Evolutionary conservation across 1,140 invertebrate genomes (phyloP).

Genomic region (Psix sp.): DNA sequence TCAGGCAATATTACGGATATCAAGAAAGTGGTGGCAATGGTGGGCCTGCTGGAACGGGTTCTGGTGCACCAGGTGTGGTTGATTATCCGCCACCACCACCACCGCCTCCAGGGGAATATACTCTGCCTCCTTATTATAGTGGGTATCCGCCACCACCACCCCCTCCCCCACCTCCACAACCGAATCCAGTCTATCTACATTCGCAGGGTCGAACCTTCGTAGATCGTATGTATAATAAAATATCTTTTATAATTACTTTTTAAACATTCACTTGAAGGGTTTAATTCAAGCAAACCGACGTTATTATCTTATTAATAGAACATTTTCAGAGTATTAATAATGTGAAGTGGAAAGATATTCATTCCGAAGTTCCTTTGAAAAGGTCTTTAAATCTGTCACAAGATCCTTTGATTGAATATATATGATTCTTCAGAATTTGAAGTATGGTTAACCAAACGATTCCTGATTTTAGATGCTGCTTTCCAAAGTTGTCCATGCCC

Average conservation of each 20-base stretch:
- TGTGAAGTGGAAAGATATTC: too few species aligned
- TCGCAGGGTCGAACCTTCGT: slow-evolving; percentile 74
- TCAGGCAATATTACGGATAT: slow-evolving; percentile 73
- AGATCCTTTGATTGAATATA: too few species aligned
- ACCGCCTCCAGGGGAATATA: slow-evolving; percentile 70
- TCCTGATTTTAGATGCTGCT: slow-evolving; percentile 79
- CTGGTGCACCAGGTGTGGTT: slow-evolving; percentile 67
- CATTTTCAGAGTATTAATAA: too few species aligned
- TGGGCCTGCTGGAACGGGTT: slow-evolving; percentile 64
- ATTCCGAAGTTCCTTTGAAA: too few species aligned
- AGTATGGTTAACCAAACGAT: too few species aligned
- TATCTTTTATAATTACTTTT: slow-evolving; percentile 4
- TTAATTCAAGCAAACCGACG: too few species aligned
- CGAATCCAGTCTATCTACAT: slow-evolving; percentile 78
- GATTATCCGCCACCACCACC: slow-evolving; percentile 72
- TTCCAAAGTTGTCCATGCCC: slow-evolving; percentile 88
- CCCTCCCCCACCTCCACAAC: slow-evolving; percentile 82
- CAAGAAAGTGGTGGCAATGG: slow-evolving; percentile 68
- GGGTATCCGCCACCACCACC: slow-evolving; percentile 83
- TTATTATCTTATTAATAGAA: too few species aligned
- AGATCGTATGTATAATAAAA: slow-evolving; percentile 71
- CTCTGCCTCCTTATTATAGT: slow-evolving; percentile 73
- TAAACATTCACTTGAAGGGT: too few species aligned
- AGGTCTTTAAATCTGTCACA: too few species aligned
- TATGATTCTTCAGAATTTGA: too few species aligned